These are phyloP conservation scores for Haemorhous mexicanus DNA, from an alignment of 2,113 vertebrate species.

Conservation along the genomic window DNA sequence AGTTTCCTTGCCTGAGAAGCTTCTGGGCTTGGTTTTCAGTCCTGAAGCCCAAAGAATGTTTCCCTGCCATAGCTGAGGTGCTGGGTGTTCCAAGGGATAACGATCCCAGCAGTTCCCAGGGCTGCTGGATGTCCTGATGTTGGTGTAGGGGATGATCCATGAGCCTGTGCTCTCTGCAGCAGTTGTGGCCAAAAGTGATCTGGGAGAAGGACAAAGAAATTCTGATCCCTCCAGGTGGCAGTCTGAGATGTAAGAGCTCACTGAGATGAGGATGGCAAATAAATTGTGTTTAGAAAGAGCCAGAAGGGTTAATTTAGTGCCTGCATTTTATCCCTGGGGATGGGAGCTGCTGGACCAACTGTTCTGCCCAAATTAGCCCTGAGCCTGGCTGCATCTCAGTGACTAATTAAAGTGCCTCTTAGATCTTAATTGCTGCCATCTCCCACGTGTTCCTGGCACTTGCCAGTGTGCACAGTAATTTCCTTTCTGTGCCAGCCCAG, in stretches of 20 bases:
- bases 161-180: not conserved
- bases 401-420: not conserved
- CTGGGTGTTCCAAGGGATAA: not conserved
- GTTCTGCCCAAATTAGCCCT: not conserved
- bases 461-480: not conserved
- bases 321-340: not conserved
- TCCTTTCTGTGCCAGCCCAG: not conserved
- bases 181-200: not conserved
- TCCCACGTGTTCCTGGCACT: not conserved
- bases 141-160: not conserved
- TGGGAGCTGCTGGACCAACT: not conserved
- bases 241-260: not conserved
- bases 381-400: not conserved
- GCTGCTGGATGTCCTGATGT: not conserved
- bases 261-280: not conserved
- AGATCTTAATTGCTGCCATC: not conserved
- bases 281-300: not conserved
- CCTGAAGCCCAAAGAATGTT: not conserved
- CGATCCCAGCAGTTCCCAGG: rapidly evolving
- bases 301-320: not conserved
- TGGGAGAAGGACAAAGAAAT: not conserved
- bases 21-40: not conserved
- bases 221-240: not conserved
- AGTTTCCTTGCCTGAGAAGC: not conserved
- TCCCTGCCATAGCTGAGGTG: not conserved